Percentiles rank a stretch among this genome's conserved stretches.
Evolutionary conservation across 2,113 vertebrate species (phyloP).

Genomic region (Scytalopus superciliaris): DNA sequence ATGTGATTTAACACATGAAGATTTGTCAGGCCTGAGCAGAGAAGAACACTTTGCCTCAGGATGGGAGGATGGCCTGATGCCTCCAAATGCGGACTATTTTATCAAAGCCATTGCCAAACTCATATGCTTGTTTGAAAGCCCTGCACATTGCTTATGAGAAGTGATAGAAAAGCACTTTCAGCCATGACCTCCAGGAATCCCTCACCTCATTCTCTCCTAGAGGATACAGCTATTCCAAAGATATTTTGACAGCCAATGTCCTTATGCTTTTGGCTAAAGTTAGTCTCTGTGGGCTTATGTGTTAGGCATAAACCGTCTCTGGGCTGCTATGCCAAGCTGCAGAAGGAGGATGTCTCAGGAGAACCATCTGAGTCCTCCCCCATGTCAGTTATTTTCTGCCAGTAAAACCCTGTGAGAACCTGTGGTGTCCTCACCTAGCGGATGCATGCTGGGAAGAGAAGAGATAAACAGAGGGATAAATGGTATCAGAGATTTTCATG

Average conservation of each 20-base stretch:
- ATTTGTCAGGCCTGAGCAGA: not conserved
- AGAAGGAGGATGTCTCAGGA: not conserved
- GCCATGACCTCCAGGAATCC: not conserved
- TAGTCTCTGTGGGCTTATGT: not conserved
- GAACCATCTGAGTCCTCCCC: not conserved
- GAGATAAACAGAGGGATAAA: not conserved
- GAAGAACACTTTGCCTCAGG: not conserved
- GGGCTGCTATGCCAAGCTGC: not conserved
- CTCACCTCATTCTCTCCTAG: not conserved
- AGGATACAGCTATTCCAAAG: not conserved
- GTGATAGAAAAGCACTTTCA: not conserved
- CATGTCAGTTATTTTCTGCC: not conserved
- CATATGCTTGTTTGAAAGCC: not conserved
- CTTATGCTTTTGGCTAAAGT: constrained; percentile 19
- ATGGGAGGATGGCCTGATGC: not conserved
- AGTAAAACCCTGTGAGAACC: not conserved
- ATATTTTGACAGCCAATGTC: not conserved
- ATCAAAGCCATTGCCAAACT: not conserved
- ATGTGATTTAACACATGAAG: not conserved
- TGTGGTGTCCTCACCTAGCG: not conserved
- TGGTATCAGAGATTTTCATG: not conserved
- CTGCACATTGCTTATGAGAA: not conserved
- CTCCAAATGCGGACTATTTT: not conserved
- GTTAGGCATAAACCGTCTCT: not conserved
- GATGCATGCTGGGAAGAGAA: not conserved